Evolutionary conservation across 2,113 vertebrate genomes (phyloP), one percentile per base, ranked within the genome.

Genomic region (Desmodus rotundus): DNA sequence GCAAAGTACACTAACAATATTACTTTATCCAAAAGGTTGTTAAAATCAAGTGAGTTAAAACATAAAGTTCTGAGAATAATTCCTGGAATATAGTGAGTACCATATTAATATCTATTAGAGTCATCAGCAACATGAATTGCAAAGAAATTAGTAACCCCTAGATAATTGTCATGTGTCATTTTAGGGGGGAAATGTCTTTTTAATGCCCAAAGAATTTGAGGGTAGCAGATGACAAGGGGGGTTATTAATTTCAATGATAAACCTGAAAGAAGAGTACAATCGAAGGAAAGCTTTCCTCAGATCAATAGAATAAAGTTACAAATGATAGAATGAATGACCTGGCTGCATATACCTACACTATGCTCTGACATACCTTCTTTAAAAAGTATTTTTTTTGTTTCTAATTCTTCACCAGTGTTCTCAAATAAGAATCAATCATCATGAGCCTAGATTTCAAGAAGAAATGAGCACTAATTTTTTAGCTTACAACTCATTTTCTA

Each of bases 361-460:
- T 73, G 56, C 11, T 91, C 17, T 67, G 22, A 68, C 95, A 96
- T 72, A 67, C 38, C 56, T 31, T 24, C 33, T 70, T 85, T 24
- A 45, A 36, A 54, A 81, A 36, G 1, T 41, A 2, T 38, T 70
- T 50, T 52, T 43, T 31, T 85, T 80, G 43, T 58, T 50, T 7
- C 15, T n/a, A 86, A 43, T 96, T 96, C 81, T 92, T 83, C 33
- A 93, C 74, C 31, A 47, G n/a, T 70, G 67, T 94, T 96, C 96
- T 74, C 61, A 86, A 83, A 50, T 73, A 19, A 93, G n/a, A 87
- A 84, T 36, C 68, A 72, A 36, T 14, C 4, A 45, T 26, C 72
- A 33, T 36, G 24, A 92, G 31, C 19, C 36, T 54, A 41, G 33
- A 83, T 95, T 76, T 90, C 80, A 70, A 81, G 94, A 78, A 73